Evolutionary conservation across 2,888 invertebrate genomes (phyloP), one percentile per base, ranked within the genome.

Genomic region (Cephus spinipes): DNA sequence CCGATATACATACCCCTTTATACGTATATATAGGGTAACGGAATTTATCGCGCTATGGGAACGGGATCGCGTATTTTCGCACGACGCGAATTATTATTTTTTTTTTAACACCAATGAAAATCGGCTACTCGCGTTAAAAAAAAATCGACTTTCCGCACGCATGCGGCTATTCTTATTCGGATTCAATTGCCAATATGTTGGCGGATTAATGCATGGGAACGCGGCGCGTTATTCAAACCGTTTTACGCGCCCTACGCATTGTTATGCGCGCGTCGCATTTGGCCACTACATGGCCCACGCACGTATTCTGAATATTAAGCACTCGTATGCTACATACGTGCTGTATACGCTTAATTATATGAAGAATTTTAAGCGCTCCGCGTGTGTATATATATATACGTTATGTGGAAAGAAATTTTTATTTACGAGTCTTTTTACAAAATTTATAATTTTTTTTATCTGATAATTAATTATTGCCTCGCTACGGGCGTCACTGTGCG

Each of bases 261-360:
- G 80, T 81, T 79, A 82, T 83, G 83, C 84, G 80, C 80, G 76
- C 73, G 78, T 77, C 84, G 84, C 74, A 9, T 82, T 81, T 80
- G 80, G 82, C 40, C 82, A 79, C 79, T 82, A 83, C 84, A 84
- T 81, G 81, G 77, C 81, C 81, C 80, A 82, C 81, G 84, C 81
- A 83, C 81, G 78, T 83, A 80, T 82, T 81, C 77, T 79, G 83
- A 82, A 84, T 84, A 84, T 80, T 78, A 78, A 78, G 73, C 76
- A 55, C 55, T 23, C 55, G 55, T 55, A 55, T 55, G 55, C 55
- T 55, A 55, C 55, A 23, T 55, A 55, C 23, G 55, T 55, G 55
- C 55, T 23, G 55, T 23, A 23, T 55, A 55, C 55, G 55, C 55
- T 55, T 55, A 55, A 40, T 55, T 40, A 69, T 73, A 33, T 77